These are phyloP conservation scores for Carapus acus DNA, from an alignment of 2,797 vertebrate genomes.

Conservation along the genomic window DNA sequence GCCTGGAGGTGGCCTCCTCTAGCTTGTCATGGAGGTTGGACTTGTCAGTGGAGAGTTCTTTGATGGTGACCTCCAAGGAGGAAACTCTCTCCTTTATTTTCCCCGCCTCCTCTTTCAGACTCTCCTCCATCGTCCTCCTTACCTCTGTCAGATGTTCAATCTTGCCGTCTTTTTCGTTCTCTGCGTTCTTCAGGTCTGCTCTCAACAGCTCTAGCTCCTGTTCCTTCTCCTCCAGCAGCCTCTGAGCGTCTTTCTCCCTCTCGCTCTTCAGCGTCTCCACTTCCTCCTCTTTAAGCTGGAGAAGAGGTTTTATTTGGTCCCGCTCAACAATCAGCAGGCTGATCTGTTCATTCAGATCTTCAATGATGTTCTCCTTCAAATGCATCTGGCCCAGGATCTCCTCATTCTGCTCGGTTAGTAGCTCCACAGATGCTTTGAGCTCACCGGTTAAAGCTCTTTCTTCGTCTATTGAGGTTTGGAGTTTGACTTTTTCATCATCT, in stretches of 20 bases:
- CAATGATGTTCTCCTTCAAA: conserved; percentile 68
- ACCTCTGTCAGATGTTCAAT: conserved; percentile 36
- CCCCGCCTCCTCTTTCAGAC: conserved; percentile 53
- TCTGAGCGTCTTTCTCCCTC: conserved; percentile 55
- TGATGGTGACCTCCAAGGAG: conserved; percentile 63
- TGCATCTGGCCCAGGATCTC: conserved; percentile 62
- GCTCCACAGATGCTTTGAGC: conserved; percentile 61
- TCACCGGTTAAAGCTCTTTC: conserved; percentile 34
- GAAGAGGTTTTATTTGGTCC: conserved; percentile 55
- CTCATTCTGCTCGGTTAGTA: conserved; percentile 72
- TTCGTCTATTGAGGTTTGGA: conserved; percentile 41
- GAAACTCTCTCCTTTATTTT: conserved; percentile 50
- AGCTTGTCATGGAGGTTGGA: conserved; percentile 65
- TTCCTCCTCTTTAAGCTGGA: conserved; percentile 65
- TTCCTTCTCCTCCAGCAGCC: conserved; percentile 54
- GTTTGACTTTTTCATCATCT: conserved; percentile 65
- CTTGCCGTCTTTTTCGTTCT: conserved; percentile 35
- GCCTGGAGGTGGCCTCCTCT: conserved; percentile 59
- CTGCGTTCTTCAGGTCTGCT: conserved; percentile 54
- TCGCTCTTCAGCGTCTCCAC: conserved; percentile 27
- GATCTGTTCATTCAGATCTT: conserved; percentile 72
- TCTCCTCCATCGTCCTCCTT: conserved; percentile 54
- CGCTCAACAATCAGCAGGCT: conserved; percentile 65
- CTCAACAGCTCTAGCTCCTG: conserved; percentile 49
- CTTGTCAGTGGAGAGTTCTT: conserved; percentile 61